These are phyloP conservation scores for Serripes groenlandicus DNA, from an alignment of 2,888 invertebrate genomes.

Conservation along the genomic window DNA sequence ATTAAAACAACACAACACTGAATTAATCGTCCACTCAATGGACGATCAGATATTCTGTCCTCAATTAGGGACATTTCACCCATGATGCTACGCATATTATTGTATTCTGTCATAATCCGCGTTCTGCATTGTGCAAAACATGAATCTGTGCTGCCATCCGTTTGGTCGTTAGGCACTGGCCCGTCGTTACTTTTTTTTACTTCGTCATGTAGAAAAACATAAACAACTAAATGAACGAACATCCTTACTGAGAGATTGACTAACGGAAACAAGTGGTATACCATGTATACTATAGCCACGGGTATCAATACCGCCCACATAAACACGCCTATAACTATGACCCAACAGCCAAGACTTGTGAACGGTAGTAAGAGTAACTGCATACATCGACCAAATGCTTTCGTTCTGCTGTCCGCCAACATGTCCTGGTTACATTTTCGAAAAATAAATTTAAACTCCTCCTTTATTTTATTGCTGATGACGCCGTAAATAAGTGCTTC, in stretches of 20 bases:
- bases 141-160: no score
- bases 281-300: not conserved
- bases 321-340: not conserved
- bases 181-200: no score
- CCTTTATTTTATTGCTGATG: slow-evolving; percentile 65
- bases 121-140: no score
- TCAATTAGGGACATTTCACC: no score
- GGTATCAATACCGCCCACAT: not conserved
- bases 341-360: not conserved
- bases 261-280: not conserved
- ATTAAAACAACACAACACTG: slow-evolving; percentile 70
- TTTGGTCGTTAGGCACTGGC: no score
- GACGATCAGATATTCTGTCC: no score
- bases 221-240: not conserved
- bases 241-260: not conserved
- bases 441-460: slow-evolving; percentile 71
- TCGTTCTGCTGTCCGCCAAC: slow-evolving; percentile 11
- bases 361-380: not conserved
- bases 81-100: no score
- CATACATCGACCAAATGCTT: not conserved
- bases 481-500: slow-evolving; percentile 74
- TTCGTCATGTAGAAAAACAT: no score
- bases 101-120: no score
- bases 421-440: slow-evolving; percentile 77
- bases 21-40: slow-evolving; percentile 24